Percentiles rank a stretch among this genome's conserved stretches.
phyloP scores from a whole-genome alignment of 1,140 invertebrate species.

The Pogonomyrmex californicus region DNA sequence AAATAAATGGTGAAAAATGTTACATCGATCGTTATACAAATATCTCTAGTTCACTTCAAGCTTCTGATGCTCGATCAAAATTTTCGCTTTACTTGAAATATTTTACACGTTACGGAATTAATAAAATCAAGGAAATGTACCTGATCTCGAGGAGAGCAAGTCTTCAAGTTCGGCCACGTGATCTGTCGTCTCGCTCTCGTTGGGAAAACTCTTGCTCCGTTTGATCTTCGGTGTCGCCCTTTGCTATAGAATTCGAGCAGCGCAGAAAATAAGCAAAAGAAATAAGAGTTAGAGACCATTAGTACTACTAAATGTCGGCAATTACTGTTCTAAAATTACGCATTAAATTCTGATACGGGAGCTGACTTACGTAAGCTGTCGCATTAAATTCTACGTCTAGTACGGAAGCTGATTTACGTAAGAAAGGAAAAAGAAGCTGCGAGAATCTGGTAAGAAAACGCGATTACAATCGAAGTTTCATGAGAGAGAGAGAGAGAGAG shows the following conservation, averaged over 20 bases:
- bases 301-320: constrained; percentile 12
- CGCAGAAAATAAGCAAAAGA: constrained; percentile 54
- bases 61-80: neutral
- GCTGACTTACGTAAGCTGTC: neutral
- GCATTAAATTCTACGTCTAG: neutral
- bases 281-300: constrained; percentile 69
- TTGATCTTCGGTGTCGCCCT: constrained; percentile 80
- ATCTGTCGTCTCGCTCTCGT: constrained; percentile 80
- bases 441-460: neutral
- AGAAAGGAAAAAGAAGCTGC: neutral
- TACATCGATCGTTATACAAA: neutral
- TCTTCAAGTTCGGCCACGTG: constrained; percentile 80
- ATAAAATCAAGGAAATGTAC: constrained; percentile 64
- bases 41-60: neutral
- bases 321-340: neutral
- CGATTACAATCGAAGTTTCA: neutral
- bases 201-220: constrained; percentile 82
- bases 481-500: neutral
- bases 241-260: constrained; percentile 70
- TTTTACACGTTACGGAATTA: neutral
- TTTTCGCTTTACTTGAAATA: neutral
- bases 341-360: neutral
- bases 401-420: neutral
- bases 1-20: neutral
- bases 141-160: constrained; percentile 81